Percentiles rank a stretch among this genome's conserved stretches.
Conservation (phyloP, 2,113 vertebrate genomes). For the Pangasianodon hypophthalmus region DNA sequence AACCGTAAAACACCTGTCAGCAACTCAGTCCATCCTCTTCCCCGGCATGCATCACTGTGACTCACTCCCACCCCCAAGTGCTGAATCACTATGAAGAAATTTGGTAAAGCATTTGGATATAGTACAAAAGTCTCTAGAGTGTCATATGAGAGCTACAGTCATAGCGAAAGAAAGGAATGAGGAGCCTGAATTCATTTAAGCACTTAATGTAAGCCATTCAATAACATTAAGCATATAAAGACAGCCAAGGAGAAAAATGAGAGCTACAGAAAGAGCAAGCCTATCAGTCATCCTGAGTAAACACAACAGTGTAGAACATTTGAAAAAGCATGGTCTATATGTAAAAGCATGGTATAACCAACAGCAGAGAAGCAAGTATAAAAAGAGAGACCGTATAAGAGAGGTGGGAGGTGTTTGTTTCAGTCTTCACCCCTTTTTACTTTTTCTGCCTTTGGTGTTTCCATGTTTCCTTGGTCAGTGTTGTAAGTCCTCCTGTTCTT, state of each 20-base stretch:
- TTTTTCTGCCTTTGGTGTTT: not conserved
- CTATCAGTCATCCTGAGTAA: not conserved
- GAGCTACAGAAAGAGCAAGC: not conserved
- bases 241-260: not conserved
- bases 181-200: slow-evolving; percentile 24
- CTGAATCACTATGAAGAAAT: slow-evolving; percentile 36
- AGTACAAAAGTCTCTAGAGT: not conserved
- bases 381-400: not conserved
- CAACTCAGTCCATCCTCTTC: not conserved
- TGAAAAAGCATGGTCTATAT: not conserved
- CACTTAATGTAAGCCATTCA: slow-evolving; percentile 19
- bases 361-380: not conserved
- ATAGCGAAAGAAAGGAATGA: not conserved
- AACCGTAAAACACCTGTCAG: slow-evolving; percentile 27
- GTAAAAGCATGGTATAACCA: not conserved
- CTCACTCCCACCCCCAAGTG: slow-evolving; percentile 12
- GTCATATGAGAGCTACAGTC: not conserved
- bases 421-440: not conserved
- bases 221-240: not conserved
- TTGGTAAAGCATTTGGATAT: not conserved
- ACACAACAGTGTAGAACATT: not conserved
- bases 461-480: not conserved
- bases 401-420: not conserved
- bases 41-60: slow-evolving; percentile 26
- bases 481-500: not conserved